Evolutionary conservation across 2,797 vertebrate species (phyloP).

Genomic region (Sebastes nivosus): DNA sequence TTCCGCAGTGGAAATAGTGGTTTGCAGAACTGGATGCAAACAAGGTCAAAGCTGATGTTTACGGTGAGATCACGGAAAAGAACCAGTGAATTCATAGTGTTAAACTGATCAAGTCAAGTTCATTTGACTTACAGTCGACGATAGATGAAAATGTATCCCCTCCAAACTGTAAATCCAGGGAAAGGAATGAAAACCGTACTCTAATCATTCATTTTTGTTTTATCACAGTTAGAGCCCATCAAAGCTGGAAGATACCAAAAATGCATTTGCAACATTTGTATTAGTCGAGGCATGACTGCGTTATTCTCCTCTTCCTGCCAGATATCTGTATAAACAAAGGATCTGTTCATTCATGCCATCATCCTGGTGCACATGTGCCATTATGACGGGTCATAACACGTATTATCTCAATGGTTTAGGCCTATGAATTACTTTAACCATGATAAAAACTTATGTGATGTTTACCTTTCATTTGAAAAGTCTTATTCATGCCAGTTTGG

Average conservation of each 20-base stretch:
- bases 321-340: conserved; percentile 11
- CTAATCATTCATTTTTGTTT: background rate
- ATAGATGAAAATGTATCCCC: background rate
- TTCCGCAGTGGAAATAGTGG: background rate
- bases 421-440: background rate
- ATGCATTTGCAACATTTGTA: background rate
- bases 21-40: background rate
- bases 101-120: background rate
- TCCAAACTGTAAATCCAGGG: background rate
- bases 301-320: conserved; percentile 4
- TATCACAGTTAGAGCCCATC: background rate
- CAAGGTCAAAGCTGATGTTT: background rate
- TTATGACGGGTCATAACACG: background rate
- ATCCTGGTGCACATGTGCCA: background rate
- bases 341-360: conserved; percentile 37
- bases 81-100: background rate
- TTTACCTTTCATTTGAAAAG: background rate
- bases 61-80: background rate
- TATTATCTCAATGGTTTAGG: background rate
- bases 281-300: conserved; percentile 2
- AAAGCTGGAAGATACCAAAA: background rate
- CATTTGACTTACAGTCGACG: background rate
- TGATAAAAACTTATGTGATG: background rate
- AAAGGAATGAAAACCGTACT: background rate
- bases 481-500: background rate